phyloP scores from a whole-genome alignment of 1,140 invertebrate genomes.

The Sminthurides bifidus region DNA sequence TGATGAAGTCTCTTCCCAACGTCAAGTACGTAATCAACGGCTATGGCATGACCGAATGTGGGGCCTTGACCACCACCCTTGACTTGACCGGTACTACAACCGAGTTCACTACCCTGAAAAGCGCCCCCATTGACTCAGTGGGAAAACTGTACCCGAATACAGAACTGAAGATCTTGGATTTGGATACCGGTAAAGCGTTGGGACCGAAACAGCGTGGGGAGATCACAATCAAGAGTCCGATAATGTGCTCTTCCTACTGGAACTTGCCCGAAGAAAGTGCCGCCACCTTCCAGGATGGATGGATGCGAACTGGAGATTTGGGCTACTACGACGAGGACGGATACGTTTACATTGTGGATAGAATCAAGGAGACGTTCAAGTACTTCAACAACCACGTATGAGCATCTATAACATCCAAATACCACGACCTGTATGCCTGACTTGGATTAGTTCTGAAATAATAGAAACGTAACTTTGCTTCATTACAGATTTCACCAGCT shows the following conservation, averaged over 20 bases:
- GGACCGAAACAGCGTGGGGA: constrained; percentile 22
- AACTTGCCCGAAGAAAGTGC: constrained; percentile 11
- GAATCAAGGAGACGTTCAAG: constrained; percentile 34
- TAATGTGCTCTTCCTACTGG: constrained; percentile 22
- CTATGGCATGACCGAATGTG: constrained; percentile 28
- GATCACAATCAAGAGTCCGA: constrained; percentile 16
- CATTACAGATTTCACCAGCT: constrained; percentile 31
- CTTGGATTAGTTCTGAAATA: neutral
- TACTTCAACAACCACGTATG: constrained; percentile 31
- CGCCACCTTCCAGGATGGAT: constrained; percentile 17
- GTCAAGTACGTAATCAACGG: constrained; percentile 20
- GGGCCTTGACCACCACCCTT: constrained; percentile 22
- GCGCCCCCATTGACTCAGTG: constrained; percentile 13
- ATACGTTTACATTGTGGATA: constrained; percentile 33
- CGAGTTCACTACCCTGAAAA: constrained; percentile 14
- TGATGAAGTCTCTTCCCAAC: constrained; percentile 16
- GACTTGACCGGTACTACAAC: constrained; percentile 14
- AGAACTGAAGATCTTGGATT: constrained; percentile 16
- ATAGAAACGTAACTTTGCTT: neutral
- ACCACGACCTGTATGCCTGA: neutral
- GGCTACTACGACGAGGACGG: constrained; percentile 33
- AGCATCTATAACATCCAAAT: neutral
- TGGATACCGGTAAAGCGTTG: constrained; percentile 13
- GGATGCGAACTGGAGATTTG: constrained; percentile 32
- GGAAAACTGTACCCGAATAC: constrained; percentile 26